phyloP scores from a whole-genome alignment of 2,797 vertebrate species.

The Lutjanus argentimaculatus region DNA sequence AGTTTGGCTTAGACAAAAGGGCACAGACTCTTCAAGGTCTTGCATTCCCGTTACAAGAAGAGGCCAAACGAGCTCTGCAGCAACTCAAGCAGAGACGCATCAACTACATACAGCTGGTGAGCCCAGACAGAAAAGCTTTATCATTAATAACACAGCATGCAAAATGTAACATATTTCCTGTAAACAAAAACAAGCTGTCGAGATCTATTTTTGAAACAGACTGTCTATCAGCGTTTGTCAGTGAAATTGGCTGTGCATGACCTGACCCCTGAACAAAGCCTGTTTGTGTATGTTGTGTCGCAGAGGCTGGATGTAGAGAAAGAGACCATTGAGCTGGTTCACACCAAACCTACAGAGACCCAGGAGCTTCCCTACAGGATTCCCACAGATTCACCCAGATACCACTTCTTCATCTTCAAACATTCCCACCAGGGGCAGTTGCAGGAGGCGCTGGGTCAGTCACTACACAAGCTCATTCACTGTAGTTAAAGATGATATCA shows the following conservation, averaged over 20 bases:
- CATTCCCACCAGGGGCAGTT: slow-evolving; percentile 95
- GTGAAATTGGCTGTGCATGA: slow-evolving; percentile 9
- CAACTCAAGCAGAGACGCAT: slow-evolving; percentile 93
- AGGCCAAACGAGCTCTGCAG: slow-evolving; percentile 92
- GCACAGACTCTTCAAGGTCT: slow-evolving; percentile 95
- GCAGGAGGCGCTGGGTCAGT: slow-evolving; percentile 96
- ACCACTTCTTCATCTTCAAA: slow-evolving; percentile 98
- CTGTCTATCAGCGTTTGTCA: slow-evolving; percentile 1
- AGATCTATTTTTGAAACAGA: not conserved
- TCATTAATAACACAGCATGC: not conserved
- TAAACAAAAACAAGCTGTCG: not conserved
- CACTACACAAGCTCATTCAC: not conserved
- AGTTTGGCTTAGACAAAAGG: slow-evolving; percentile 96
- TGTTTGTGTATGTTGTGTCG: slow-evolving; percentile 38
- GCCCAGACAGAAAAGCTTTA: slow-evolving; percentile 37
- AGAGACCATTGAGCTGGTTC: slow-evolving; percentile 96
- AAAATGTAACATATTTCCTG: not conserved
- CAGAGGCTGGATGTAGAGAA: slow-evolving; percentile 92
- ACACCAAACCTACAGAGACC: slow-evolving; percentile 94
- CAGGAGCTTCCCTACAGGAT: slow-evolving; percentile 92
- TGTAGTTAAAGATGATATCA: no score
- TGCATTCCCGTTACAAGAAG: slow-evolving; percentile 94
- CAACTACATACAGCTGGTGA: slow-evolving; percentile 98
- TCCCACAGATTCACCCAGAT: slow-evolving; percentile 93
- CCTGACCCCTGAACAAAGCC: slow-evolving; percentile 33